Conservation (phyloP, 2,888 invertebrate genomes). For the Caenorhabditis imperialis region DNA sequence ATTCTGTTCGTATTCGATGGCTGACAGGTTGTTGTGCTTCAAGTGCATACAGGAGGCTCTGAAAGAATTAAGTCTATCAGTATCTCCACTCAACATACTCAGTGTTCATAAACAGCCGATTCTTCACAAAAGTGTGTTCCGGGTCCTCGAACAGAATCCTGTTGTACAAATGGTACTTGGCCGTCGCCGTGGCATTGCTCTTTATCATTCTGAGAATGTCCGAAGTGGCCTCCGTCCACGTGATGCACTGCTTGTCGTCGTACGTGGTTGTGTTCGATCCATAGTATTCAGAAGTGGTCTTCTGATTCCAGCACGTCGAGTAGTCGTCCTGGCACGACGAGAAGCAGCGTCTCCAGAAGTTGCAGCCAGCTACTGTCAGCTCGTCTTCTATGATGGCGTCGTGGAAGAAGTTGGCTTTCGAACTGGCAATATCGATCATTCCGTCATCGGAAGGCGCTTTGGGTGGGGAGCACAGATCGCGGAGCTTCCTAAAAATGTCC, state of each 20-base stretch:
- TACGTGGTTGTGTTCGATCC: constrained; percentile 12
- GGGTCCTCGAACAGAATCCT: constrained; percentile 34
- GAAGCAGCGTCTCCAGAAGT: constrained; percentile 51
- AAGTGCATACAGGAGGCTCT: constrained; percentile 38
- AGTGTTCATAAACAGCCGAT: constrained; percentile 30
- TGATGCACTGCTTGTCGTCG: constrained; percentile 17
- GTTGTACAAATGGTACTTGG: constrained; percentile 16
- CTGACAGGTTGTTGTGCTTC: background rate
- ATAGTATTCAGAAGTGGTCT: constrained; percentile 9
- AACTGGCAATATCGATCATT: background rate
- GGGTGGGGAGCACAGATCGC: background rate
- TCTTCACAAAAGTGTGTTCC: constrained; percentile 12
- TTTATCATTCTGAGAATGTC: constrained; percentile 18
- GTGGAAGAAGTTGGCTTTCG: background rate
- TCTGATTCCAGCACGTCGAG: constrained; percentile 19
- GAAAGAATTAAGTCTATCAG: background rate
- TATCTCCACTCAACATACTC: constrained; percentile 26
- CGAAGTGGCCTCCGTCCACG: constrained; percentile 31
- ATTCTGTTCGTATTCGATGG: background rate
- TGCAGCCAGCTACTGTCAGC: constrained; percentile 39
- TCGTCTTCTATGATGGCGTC: constrained; percentile 44
- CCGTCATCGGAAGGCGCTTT: background rate
- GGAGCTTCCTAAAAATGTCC: background rate
- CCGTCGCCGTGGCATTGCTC: background rate
- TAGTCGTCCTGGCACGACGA: constrained; percentile 46